These are phyloP conservation scores for Phrynocephalus versicolor DNA, from an alignment of 2,113 vertebrate species.

Conservation along the genomic window DNA sequence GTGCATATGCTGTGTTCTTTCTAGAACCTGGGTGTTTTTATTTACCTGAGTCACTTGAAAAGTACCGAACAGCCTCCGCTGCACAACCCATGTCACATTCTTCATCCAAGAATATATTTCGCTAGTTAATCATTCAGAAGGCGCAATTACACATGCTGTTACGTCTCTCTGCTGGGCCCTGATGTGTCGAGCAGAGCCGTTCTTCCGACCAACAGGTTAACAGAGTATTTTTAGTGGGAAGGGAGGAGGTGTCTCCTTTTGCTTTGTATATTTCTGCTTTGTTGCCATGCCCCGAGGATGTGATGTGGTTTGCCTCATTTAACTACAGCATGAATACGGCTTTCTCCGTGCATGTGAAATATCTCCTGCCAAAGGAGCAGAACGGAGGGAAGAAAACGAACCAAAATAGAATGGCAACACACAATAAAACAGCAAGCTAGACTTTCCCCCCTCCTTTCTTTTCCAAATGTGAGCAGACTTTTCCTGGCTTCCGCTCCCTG, in stretches of 20 bases:
- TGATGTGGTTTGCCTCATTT: slow-evolving; percentile 68
- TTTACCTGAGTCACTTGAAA: neutral
- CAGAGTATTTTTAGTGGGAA: slow-evolving; percentile 8
- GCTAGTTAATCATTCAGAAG: slow-evolving; percentile 38
- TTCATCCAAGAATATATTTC: slow-evolving; percentile 5
- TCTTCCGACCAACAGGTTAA: slow-evolving; percentile 67
- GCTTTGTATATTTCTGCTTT: slow-evolving; percentile 69
- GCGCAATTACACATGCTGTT: neutral
- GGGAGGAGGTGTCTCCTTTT: neutral
- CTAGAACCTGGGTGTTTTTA: neutral
- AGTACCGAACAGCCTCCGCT: neutral
- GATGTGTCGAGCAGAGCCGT: slow-evolving; percentile 35
- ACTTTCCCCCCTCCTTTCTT: no score
- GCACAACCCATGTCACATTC: slow-evolving; percentile 30
- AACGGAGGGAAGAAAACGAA: slow-evolving; percentile 41
- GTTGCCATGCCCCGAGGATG: slow-evolving; percentile 67
- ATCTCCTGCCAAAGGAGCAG: slow-evolving; percentile 69
- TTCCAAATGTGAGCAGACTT: slow-evolving; percentile 45
- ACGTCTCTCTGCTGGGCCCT: slow-evolving; percentile 37
- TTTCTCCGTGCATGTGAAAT: slow-evolving; percentile 63
- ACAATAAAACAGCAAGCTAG: slow-evolving; percentile 67
- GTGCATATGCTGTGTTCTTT: slow-evolving; percentile 29
- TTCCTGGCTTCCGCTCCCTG: neutral
- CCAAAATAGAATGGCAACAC: slow-evolving; percentile 67
- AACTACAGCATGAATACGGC: slow-evolving; percentile 59